Percentiles rank a stretch among this genome's conserved stretches.
Evolutionary conservation across 2,888 invertebrate species (phyloP).

Genomic region (Apoderus coryli): DNA sequence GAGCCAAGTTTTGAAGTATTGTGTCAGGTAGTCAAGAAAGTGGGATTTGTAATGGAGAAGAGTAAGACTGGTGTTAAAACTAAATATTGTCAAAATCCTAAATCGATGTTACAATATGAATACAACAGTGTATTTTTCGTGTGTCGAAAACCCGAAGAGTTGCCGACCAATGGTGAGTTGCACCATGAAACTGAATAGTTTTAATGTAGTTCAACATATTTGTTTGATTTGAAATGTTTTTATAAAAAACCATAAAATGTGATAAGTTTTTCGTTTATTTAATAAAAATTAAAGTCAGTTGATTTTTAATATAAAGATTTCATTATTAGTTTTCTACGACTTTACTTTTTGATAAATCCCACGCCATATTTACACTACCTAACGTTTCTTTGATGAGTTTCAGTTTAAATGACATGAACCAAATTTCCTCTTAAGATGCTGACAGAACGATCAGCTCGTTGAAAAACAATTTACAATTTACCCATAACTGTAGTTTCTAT

Average conservation of each 20-base stretch:
- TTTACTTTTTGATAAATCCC: too few species aligned
- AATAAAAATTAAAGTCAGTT: constrained; percentile 2
- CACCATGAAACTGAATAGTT: constrained; percentile 4
- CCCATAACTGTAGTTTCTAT: too few species aligned
- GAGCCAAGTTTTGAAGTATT: constrained; percentile 70
- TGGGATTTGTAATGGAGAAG: constrained; percentile 75
- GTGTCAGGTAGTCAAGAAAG: constrained; percentile 59
- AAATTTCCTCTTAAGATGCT: too few species aligned
- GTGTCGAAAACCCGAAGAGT: constrained; percentile 57
- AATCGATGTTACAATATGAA: constrained; percentile 84
- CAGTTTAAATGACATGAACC: too few species aligned
- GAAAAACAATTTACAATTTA: too few species aligned
- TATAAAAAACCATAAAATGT: neutral
- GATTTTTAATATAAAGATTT: neutral
- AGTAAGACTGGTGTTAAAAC: constrained; percentile 67
- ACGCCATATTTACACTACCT: too few species aligned
- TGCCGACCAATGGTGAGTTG: too few species aligned
- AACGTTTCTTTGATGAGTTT: too few species aligned
- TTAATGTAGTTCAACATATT: neutral
- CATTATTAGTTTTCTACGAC: too few species aligned
- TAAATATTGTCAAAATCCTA: constrained; percentile 82
- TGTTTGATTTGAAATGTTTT: neutral
- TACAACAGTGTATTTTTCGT: constrained; percentile 89
- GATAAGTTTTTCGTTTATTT: neutral
- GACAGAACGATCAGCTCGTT: too few species aligned